Percentiles rank a stretch among this genome's conserved stretches.
These are phyloP conservation scores for Capra hircus DNA, from an alignment of 2,113 vertebrate genomes.

Conservation along the genomic window DNA sequence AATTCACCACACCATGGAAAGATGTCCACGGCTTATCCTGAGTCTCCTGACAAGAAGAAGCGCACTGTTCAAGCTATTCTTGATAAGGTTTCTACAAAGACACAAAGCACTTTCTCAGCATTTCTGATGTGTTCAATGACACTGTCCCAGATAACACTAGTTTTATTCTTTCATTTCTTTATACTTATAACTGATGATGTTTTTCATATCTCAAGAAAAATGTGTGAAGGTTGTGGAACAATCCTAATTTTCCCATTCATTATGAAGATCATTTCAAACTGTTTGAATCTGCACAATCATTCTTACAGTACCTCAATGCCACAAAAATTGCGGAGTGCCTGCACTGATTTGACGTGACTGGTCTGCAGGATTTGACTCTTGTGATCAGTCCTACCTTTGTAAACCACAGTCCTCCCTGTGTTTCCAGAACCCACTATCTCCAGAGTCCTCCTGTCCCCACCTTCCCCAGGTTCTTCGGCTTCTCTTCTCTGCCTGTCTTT, in stretches of 20 bases:
- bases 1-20: neutral
- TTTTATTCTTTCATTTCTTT: neutral
- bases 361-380: neutral
- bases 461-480: neutral
- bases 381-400: neutral
- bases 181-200: neutral
- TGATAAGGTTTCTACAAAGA: neutral
- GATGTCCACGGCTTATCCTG: neutral
- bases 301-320: neutral
- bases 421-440: neutral
- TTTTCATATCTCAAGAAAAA: neutral
- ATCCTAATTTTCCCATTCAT: neutral
- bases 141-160: neutral
- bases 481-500: neutral
- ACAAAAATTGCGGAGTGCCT: neutral
- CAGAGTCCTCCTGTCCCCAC: neutral
- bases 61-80: neutral
- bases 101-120: neutral
- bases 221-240: neutral
- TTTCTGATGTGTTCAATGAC: neutral
- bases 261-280: neutral
- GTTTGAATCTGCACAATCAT: neutral
- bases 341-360: accelerated
- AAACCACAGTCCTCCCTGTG: neutral
- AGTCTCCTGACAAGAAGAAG: neutral